Conservation (phyloP, 2,797 vertebrate genomes). For the Centroberyx gerrardi region DNA sequence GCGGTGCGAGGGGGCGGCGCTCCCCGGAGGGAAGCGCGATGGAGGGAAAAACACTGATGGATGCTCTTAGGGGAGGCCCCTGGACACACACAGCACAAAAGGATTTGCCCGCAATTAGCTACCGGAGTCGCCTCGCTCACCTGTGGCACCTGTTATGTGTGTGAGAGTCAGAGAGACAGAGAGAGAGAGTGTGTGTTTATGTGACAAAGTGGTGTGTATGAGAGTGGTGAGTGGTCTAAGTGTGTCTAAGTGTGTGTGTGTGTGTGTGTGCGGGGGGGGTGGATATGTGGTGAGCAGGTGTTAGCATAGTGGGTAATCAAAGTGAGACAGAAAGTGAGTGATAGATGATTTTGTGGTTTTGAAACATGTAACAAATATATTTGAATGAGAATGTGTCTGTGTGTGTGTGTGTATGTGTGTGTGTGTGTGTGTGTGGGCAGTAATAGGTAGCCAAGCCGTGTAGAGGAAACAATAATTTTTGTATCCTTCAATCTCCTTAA, state of each 20-base stretch:
- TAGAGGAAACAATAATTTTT: constrained; percentile 36
- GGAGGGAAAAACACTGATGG: constrained; percentile 83
- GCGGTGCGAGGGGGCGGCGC: constrained; percentile 38
- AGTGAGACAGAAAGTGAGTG: constrained; percentile 34
- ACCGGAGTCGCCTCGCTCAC: constrained; percentile 77
- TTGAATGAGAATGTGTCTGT: constrained; percentile 63
- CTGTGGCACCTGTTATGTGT: constrained; percentile 82
- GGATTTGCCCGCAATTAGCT: constrained; percentile 85
- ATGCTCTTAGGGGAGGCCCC: constrained; percentile 85
- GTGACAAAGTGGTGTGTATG: constrained; percentile 44
- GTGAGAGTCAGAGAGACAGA: constrained; percentile 45
- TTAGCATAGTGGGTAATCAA: constrained; percentile 1
- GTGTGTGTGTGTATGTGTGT: constrained; percentile 78
- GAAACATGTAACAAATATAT: constrained; percentile 27
- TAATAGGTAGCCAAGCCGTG: constrained; percentile 16
- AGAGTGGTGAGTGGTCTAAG: constrained; percentile 1
- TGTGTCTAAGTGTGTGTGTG: constrained; percentile 24
- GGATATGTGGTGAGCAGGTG: constrained; percentile 53
- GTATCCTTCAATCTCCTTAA: constrained; percentile 58
- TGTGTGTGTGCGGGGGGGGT: constrained; percentile 24
- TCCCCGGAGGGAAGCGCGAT: constrained; percentile 76
- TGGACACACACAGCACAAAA: constrained; percentile 82
- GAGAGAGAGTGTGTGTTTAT: constrained; percentile 30
- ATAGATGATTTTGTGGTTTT: constrained; percentile 39
- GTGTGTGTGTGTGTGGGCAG: constrained; percentile 84